phyloP scores from a whole-genome alignment of 2,888 invertebrate species.

The Patella pellucida region DNA sequence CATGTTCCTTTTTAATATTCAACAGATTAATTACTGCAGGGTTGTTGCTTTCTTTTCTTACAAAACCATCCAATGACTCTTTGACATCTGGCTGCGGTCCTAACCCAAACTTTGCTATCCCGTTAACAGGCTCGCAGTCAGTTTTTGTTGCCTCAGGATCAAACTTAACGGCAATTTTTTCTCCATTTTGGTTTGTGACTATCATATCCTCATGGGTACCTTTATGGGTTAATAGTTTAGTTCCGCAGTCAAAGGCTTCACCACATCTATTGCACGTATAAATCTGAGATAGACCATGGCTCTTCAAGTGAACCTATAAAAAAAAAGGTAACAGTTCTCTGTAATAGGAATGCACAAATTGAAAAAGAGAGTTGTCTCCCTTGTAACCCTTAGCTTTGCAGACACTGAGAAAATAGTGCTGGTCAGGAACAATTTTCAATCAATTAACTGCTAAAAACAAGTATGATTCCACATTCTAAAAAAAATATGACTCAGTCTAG shows the following conservation, averaged over 20 bases:
- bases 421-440: too few species aligned
- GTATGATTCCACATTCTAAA: too few species aligned
- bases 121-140: conserved; percentile 30
- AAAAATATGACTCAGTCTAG: too few species aligned
- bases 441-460: too few species aligned
- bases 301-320: conserved; percentile 41
- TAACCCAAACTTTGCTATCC: conserved; percentile 51
- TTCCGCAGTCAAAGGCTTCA: conserved; percentile 53
- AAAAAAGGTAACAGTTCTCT: not conserved
- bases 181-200: conserved; percentile 37
- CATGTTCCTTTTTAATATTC: conserved; percentile 5
- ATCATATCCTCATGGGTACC: conserved; percentile 43
- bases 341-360: too few species aligned
- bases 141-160: conserved; percentile 24
- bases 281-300: conserved; percentile 48
- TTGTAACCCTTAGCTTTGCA: not conserved
- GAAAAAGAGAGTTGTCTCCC: too few species aligned
- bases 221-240: conserved; percentile 51
- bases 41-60: conserved; percentile 21
- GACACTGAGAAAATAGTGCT: not conserved
- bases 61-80: conserved; percentile 16
- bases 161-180: conserved; percentile 27
- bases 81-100: conserved; percentile 42
- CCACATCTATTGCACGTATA: conserved; percentile 55
- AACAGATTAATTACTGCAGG: conserved; percentile 6